A percentile compares a stretch with the other conserved stretches of the same genome.
Evolutionary conservation across 30 jellyfish, hydroid and myxozoan species (phyloP).

Genomic region (Aurelia sp.): DNA sequence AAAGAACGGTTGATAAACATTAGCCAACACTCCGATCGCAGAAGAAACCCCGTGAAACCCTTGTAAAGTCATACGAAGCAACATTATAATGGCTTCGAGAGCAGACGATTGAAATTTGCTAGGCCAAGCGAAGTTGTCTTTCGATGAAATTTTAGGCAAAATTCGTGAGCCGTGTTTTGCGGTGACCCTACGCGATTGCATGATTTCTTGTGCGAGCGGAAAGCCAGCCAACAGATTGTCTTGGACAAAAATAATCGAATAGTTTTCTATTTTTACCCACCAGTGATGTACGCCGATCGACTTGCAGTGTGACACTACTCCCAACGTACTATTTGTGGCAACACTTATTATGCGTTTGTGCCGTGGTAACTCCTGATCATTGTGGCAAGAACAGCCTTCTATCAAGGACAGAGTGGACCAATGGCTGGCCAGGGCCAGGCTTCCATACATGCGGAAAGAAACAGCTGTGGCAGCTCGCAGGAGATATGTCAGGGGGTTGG

Average conservation of each 20-base stretch:
- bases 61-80: constrained; percentile 9
- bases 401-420: too few species aligned
- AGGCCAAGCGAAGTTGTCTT: constrained; percentile 46
- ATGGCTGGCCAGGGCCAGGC: too few species aligned
- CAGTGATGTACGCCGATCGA: constrained; percentile 99
- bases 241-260: constrained; percentile 88
- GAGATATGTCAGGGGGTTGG: too few species aligned
- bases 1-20: constrained; percentile 9
- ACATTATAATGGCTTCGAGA: constrained; percentile 19
- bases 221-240: constrained; percentile 70
- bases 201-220: constrained; percentile 79
- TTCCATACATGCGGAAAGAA: too few species aligned
- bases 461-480: too few species aligned
- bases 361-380: too few species aligned
- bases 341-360: constrained; percentile 74
- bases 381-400: too few species aligned
- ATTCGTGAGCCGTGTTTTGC: constrained; percentile 33
- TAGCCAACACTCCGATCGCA: constrained; percentile 33
- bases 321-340: constrained; percentile 86
- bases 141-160: constrained; percentile 18
- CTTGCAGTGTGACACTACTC: constrained; percentile 80
- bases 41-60: constrained; percentile 27
- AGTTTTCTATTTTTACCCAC: constrained; percentile 98
- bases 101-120: constrained; percentile 3
- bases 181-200: constrained; percentile 70